These are phyloP conservation scores for Apotomis betuletana DNA, from an alignment of 2,888 invertebrate species.

Conservation along the genomic window DNA sequence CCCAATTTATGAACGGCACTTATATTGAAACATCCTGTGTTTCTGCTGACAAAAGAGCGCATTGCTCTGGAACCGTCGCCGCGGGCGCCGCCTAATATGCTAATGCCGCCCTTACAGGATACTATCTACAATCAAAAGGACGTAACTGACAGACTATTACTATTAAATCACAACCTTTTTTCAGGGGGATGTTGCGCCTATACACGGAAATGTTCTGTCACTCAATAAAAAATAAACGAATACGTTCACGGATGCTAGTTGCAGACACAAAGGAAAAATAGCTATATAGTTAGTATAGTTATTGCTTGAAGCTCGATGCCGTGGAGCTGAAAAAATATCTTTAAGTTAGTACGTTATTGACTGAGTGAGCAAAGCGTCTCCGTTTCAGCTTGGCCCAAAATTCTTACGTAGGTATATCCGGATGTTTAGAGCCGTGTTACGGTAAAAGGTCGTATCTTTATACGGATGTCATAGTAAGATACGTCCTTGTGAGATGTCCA, in stretches of 20 bases:
- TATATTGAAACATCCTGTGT: conserved; percentile 48
- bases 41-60: conserved; percentile 68
- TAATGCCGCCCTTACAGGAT: conserved; percentile 47
- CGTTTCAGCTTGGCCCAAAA: too few relatives aligned
- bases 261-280: too few relatives aligned
- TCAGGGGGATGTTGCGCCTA: background rate
- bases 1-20: background rate
- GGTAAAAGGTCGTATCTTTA: too few relatives aligned
- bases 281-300: too few relatives aligned
- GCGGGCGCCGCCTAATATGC: conserved; percentile 71
- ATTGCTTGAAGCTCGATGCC: too few relatives aligned
- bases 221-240: conserved; percentile 1
- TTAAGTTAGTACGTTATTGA: too few relatives aligned
- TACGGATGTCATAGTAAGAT: too few relatives aligned
- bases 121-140: background rate
- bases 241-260: background rate
- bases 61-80: conserved; percentile 62
- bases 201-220: background rate
- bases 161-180: background rate
- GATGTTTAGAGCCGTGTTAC: too few relatives aligned
- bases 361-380: too few relatives aligned
- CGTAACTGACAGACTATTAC: background rate
- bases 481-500: too few relatives aligned
- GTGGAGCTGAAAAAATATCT: too few relatives aligned
- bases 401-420: too few relatives aligned